Conservation (phyloP, 2,888 invertebrate genomes). For the Cloeon dipterum region DNA sequence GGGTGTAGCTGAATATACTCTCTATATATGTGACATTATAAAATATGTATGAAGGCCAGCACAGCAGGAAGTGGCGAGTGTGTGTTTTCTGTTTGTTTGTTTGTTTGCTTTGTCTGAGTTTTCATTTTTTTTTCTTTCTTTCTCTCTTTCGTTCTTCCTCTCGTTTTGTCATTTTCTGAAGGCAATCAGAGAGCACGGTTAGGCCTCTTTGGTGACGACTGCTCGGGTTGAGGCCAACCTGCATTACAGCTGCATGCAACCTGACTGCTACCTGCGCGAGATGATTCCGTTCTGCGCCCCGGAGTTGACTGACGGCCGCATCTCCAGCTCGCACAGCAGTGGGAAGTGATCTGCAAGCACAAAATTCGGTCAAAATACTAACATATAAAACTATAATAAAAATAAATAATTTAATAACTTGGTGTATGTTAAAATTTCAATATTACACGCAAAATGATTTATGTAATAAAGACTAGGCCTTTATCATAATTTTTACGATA, state of each 20-base stretch:
- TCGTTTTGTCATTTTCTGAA: neutral
- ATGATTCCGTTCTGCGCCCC: slow-evolving; percentile 53
- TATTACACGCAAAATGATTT: too few relatives aligned
- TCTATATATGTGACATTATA: neutral
- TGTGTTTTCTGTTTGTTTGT: neutral
- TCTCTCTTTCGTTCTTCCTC: too few relatives aligned
- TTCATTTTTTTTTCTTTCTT: too few relatives aligned
- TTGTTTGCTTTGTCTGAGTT: too few relatives aligned
- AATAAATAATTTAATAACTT: too few relatives aligned
- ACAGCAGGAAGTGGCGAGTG: neutral
- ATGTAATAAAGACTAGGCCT: too few relatives aligned
- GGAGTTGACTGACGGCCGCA: slow-evolving; percentile 43
- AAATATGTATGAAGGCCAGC: neutral
- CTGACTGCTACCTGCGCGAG: slow-evolving; percentile 56
- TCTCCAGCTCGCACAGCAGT: slow-evolving; percentile 70
- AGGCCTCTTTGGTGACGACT: neutral
- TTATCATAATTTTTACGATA: too few relatives aligned
- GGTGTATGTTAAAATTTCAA: too few relatives aligned
- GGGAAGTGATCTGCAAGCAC: slow-evolving; percentile 64
- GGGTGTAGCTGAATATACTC: neutral
- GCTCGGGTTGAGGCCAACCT: neutral
- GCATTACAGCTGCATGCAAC: neutral
- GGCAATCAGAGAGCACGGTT: neutral
- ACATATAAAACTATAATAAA: too few relatives aligned
- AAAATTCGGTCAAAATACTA: too few relatives aligned